Conservation (phyloP, 2,113 vertebrate species). For the Anhinga anhinga region DNA sequence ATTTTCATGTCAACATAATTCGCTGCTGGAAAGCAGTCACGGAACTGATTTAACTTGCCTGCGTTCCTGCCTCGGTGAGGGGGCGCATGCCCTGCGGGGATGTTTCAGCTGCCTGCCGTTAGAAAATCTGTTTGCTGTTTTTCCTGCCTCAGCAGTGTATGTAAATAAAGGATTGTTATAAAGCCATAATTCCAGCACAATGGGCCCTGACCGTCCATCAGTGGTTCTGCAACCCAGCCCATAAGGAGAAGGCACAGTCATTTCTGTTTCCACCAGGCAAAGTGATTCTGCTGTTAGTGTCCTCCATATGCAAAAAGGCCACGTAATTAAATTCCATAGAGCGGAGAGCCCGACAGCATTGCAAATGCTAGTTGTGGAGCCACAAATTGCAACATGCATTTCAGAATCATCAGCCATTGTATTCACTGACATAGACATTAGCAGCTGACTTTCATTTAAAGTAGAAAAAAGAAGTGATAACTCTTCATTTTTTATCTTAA, state of each 20-base stretch:
- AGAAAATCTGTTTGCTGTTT: conserved; percentile 77
- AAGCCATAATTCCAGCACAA: conserved; percentile 70
- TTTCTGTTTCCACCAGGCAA: conserved; percentile 49
- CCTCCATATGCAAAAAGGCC: conserved; percentile 20
- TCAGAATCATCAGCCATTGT: background rate
- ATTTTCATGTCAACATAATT: conserved; percentile 19
- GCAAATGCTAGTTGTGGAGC: conserved; percentile 25
- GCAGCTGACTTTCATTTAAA: conserved; percentile 23
- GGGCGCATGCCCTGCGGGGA: conserved; percentile 61
- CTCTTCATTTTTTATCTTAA: background rate
- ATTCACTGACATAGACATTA: conserved; percentile 3
- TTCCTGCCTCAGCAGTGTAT: conserved; percentile 78
- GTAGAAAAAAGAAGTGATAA: background rate
- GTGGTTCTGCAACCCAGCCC: conserved; percentile 62
- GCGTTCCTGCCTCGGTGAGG: conserved; percentile 41
- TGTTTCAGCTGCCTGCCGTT: conserved; percentile 69
- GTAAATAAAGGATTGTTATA: conserved; percentile 80
- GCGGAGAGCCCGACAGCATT: conserved; percentile 8
- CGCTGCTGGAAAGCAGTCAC: background rate
- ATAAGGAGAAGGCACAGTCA: conserved; percentile 31
- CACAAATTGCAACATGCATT: conserved; percentile 47
- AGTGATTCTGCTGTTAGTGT: conserved; percentile 32
- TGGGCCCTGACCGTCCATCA: conserved; percentile 58
- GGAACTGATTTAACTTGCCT: conserved; percentile 60
- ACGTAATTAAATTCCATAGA: conserved; percentile 60